Evolutionary conservation across 2,888 invertebrate genomes (phyloP).

Genomic region (Venusia cambrica): DNA sequence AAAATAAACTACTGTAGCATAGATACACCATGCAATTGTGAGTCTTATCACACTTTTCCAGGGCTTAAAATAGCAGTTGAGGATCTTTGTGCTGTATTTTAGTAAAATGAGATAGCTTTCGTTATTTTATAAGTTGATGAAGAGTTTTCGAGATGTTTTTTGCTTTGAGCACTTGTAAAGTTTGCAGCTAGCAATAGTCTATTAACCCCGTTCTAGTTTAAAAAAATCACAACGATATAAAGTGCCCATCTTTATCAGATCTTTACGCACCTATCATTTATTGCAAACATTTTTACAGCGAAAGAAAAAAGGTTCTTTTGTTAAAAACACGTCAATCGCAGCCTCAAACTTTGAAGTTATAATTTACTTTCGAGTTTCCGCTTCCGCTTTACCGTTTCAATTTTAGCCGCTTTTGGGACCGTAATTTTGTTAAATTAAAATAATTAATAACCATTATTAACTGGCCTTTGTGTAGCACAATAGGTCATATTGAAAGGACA

Average conservation of each 20-base stretch:
- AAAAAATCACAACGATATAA: too few relatives aligned
- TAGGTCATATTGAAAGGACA: conserved; percentile 39
- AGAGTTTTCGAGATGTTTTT: conserved; percentile 15
- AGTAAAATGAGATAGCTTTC: conserved; percentile 18
- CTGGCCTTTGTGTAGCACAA: conserved; percentile 39
- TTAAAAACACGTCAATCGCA: not conserved
- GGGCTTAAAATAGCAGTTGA: conserved; percentile 1
- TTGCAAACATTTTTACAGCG: not conserved
- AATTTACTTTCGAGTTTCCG: not conserved
- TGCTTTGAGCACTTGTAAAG: conserved; percentile 8
- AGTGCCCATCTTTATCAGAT: too few relatives aligned
- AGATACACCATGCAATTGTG: conserved; percentile 2
- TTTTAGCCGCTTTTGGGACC: conserved; percentile 12
- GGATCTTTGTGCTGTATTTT: conserved; percentile 13
- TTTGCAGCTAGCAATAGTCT: conserved; percentile 10
- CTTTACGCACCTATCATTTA: too few relatives aligned
- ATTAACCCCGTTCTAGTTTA: conserved; percentile 9
- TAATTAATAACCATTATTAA: conserved; percentile 40
- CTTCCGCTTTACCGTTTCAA: conserved; percentile 6
- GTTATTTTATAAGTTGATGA: conserved; percentile 17
- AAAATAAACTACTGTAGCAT: conserved; percentile 14
- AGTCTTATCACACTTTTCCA: not conserved
- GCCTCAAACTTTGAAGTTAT: too few relatives aligned
- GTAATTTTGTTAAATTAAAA: conserved; percentile 34
- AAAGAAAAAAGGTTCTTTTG: too few relatives aligned